Evolutionary conservation across 2,888 invertebrate species (phyloP).

Genomic region (Dicranocentrus wangi): DNA sequence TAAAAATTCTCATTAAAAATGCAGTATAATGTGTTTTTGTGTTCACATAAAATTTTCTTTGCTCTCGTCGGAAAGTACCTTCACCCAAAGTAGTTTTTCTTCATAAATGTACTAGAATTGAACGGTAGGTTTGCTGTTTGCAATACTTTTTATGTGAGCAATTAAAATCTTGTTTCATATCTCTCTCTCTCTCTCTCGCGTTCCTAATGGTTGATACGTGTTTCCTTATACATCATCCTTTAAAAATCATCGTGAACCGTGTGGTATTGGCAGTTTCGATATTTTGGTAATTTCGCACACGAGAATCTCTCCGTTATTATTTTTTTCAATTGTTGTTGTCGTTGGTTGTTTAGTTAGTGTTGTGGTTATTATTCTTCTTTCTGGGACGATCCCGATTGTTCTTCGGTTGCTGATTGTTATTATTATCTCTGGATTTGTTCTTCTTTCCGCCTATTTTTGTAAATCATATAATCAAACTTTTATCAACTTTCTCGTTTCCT

Average conservation of each 20-base stretch:
- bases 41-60: too few species aligned
- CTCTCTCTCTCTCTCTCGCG: not conserved
- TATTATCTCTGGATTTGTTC: constrained; percentile 40
- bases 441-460: constrained; percentile 43
- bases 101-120: constrained; percentile 11
- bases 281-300: too few species aligned
- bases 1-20: not conserved
- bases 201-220: too few species aligned
- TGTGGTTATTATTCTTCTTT: constrained; percentile 66
- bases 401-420: constrained; percentile 57
- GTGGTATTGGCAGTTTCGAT: not conserved
- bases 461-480: not conserved
- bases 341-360: constrained; percentile 46
- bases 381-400: constrained; percentile 69
- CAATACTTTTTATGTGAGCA: constrained; percentile 25
- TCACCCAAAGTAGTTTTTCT: too few species aligned
- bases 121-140: constrained; percentile 15
- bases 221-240: too few species aligned
- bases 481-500: too few species aligned
- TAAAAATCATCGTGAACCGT: too few species aligned
- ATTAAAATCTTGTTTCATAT: constrained; percentile 14
- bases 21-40: too few species aligned
- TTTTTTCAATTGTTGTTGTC: not conserved
- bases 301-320: not conserved
- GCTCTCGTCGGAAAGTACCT: too few species aligned